Evolutionary conservation across 2,113 vertebrate species (phyloP), one percentile per base, ranked within the genome.

Genomic region (Ammodytes marinus): DNA sequence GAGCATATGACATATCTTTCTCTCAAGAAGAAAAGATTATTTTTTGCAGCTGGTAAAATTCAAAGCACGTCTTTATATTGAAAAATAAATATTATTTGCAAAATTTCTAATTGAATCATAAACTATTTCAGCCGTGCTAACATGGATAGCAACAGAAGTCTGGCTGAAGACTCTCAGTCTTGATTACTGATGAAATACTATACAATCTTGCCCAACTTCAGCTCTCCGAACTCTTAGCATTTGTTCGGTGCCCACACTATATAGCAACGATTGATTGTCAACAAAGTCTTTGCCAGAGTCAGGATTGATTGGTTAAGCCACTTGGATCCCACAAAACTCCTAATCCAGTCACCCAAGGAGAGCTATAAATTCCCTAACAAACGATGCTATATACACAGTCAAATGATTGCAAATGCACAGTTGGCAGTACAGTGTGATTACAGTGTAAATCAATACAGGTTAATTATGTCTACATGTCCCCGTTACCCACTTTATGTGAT

Each of bases 401-500:
- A 61, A 52, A 47, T 39, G 39, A 65, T 13, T 47, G 2, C 4
- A 8, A 57, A 5, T 54, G 37, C 19, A 61, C 67, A 19, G 49
- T 60, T 63, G 64, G 39, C 40, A 40, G 4, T 9, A 8, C 14
- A 12, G 11, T 7, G 1, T 66, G 40, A 64, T 79, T 74, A 52
- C 13, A 45, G 37, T 15, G 8, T 70, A 6, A 53, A 70, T 69
- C 3, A 54, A 19, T 64, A 80, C 79, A 59, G 58, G 70, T 80
- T 53, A 6, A 67, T 71, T 71, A 4, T 75, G 70, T 74, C 66
- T 66, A 37, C 59, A 43, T 58, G 50, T 78, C 60, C 19, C 39
- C 4, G 3, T 72, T 27, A 27, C 27, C 37, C 17, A 40, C 60
- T 82, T 61, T 83, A 57, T 63, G 45, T 9, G 17, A 17, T 43